A percentile compares a stretch with the other conserved stretches of the same genome.
phyloP scores from a whole-genome alignment of 2,113 vertebrate species.

The Rhinolophus sinicus region DNA sequence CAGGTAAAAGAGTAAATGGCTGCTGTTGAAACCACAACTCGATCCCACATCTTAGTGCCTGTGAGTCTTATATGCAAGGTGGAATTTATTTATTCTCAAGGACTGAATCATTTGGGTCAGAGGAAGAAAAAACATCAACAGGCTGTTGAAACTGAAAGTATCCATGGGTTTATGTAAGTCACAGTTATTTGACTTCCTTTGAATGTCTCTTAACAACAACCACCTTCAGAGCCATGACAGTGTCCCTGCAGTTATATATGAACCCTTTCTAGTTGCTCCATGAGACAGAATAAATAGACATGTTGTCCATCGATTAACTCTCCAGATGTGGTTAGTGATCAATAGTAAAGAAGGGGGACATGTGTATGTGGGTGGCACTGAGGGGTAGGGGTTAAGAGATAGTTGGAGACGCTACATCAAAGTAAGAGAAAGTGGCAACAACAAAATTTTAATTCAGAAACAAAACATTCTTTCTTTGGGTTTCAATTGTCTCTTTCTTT shows the following conservation, averaged over 20 bases:
- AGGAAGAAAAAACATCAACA: not conserved
- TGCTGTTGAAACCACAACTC: not conserved
- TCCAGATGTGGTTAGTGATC: slow-evolving; percentile 23
- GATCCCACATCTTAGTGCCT: not conserved
- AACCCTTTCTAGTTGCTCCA: not conserved
- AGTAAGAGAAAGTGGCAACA: not conserved
- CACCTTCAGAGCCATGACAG: not conserved
- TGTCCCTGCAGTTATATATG: not conserved
- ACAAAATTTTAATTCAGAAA: slow-evolving; percentile 28
- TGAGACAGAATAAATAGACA: not conserved
- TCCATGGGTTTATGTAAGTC: not conserved
- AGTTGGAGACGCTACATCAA: not conserved
- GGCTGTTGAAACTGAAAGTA: not conserved
- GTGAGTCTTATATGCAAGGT: not conserved
- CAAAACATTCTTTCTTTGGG: slow-evolving; percentile 29
- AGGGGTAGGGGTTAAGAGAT: not conserved
- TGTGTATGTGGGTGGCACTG: not conserved
- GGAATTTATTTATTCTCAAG: not conserved
- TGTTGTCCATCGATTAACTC: not conserved
- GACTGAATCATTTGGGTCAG: not conserved
- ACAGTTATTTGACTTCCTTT: not conserved
- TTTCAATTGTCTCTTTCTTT: slow-evolving; percentile 42
- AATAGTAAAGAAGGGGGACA: not conserved
- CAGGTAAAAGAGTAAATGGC: not conserved
- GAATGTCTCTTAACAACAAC: not conserved